Base-by-base conservation (phyloP, 2,113 vertebrate genomes). In the Holacanthus passer region DNA sequence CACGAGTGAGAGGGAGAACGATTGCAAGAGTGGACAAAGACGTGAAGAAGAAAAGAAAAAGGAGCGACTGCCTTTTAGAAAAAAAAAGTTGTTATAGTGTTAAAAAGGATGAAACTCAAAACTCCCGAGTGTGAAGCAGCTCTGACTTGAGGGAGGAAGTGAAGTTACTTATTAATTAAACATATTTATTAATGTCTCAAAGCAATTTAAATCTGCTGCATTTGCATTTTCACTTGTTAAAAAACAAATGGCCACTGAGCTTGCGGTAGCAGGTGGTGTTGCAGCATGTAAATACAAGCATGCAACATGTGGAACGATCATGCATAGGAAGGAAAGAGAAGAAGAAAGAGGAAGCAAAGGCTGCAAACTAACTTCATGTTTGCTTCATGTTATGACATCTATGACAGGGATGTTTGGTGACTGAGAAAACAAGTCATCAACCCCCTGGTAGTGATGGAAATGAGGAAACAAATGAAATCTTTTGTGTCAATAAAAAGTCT, bases 1-100 rank as follows among this genome's bases (percentile, higher is more conserved):
- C 24, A 20, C 22, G 56, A 32, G 53, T 52, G 85, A 69, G 74
- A 66, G 17, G 20, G 32, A 64, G 39, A 53, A 63, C 67, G 39
- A 73, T 32, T 43, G 59, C n/a, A 12, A 66, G 60, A 64, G 67
- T n/a, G 56, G 75, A 79, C 53, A 69, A 68, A 65, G 73, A 83
- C 10, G 45, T 9, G 12, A 56, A 22, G 43, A 62, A 56, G 50
- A 69, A 60, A 50, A 72, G 29, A 31, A 74, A 43, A 75, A 70
- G 65, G 14, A 35, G 11, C 0, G 31, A 84, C 24, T 7, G 64
- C 73, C 45, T 79, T 81, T 50, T 7, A 77, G 37, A 55, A 65
- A 72, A 68, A 67, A 53, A 43, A 20, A 3, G 29, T 10, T 60
- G 56, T 60, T 48, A 55, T 16, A 10, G 31, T 52, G 24, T 59